Base-by-base conservation (phyloP, 53 echinoderm and acorn worm genomes). In the Hippasteria phrygiana region DNA sequence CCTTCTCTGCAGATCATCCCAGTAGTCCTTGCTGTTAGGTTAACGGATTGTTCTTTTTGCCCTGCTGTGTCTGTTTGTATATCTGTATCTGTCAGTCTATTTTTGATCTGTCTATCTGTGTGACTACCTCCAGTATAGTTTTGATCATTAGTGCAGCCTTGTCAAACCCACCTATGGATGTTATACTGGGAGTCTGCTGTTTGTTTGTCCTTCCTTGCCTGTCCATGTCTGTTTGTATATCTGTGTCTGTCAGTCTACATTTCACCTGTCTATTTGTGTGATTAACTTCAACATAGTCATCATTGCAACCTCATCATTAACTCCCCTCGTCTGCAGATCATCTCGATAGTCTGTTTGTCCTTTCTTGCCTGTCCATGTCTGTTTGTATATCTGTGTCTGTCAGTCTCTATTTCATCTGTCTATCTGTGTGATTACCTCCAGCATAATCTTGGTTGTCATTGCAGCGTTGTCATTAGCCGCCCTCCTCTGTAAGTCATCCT, bases 381-480 rank as follows among this genome's bases (percentile, higher is more conserved):
- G 51, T 51, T 20, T 51, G 20, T 20, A 17, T 51, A 20, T 51
- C 51, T 51, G 14, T 51, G 51, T 51, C 51, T 51, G 51, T 51
- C 51, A 51, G 51, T 51, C n/a, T n/a, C n/a, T n/a, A n/a, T n/a
- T n/a, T n/a, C n/a, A n/a, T n/a, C 16, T 12, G 51, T 51, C 16
- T 14, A 14, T 51, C 51, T 51, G 51, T 51, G 16, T 51, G 16
- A 77, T 64, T 35, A 99, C 99, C 91, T 96, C 91, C 51, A 99
- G 78, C 54, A 90, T 83, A 16, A 82, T 77, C 33, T 98, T 91
- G 7, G 99, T 99, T 76, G 93, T 91, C 82, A 78, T 89, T 0
- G 99, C 99, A 3, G 99, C 93, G 64, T 92, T 90, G 65, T 99
- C 99, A 37, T 99, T 99, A 46, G 87, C 89, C 1, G 96, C 94